These are phyloP conservation scores for Calephelis virginiensis DNA, from an alignment of 1,140 invertebrate genomes.

Conservation along the genomic window DNA sequence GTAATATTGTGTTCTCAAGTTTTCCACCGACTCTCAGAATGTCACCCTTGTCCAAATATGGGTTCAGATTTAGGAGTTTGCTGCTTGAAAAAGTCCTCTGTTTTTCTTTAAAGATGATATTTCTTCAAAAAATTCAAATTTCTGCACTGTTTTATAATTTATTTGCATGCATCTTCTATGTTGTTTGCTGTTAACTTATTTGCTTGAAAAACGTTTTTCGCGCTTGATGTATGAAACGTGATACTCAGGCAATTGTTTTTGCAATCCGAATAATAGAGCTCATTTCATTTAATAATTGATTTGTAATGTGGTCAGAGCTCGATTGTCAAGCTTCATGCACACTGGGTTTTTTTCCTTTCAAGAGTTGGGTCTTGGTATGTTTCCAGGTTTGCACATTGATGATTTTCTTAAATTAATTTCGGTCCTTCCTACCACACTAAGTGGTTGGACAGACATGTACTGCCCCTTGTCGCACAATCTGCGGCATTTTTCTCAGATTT, in stretches of 20 bases:
- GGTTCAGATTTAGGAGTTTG: not conserved
- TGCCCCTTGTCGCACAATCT: not conserved
- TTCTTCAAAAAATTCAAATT: no score
- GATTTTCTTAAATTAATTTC: not conserved
- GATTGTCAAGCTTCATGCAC: not conserved
- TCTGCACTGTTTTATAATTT: not conserved
- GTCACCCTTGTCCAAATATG: not conserved
- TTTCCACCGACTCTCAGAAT: conserved; percentile 1
- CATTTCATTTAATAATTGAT: not conserved
- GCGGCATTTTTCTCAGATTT: not conserved
- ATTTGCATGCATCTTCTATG: not conserved
- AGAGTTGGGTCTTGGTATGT: not conserved
- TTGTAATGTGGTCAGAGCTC: not conserved
- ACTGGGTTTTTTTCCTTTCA: not conserved
- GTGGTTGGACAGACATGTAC: not conserved
- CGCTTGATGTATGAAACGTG: not conserved
- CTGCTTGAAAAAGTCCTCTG: not conserved
- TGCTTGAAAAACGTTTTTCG: not conserved
- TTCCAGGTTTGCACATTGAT: not conserved
- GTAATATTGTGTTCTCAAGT: not conserved
- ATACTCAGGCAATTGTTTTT: not conserved
- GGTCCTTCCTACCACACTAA: not conserved
- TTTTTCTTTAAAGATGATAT: no score
- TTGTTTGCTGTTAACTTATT: not conserved
- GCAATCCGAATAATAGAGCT: conserved; percentile 1